These are phyloP conservation scores for Bombycilla garrulus DNA, from an alignment of 2,113 vertebrate species.

Conservation along the genomic window DNA sequence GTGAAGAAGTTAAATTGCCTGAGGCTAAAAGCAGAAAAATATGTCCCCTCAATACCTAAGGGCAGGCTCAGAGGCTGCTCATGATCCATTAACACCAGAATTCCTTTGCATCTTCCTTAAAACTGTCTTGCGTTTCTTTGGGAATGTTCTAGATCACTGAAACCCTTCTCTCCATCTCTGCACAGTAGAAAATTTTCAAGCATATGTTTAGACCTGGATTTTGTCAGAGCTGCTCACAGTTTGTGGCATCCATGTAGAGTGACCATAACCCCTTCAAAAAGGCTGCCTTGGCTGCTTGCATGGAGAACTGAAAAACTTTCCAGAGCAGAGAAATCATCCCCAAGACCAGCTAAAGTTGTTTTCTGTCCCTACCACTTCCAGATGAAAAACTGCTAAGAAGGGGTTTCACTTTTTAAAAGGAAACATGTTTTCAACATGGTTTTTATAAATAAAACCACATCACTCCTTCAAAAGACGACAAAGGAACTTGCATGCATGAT, in stretches of 20 bases:
- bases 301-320: not conserved
- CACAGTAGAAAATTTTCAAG: not conserved
- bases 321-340: not conserved
- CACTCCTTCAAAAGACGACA: constrained; percentile 17
- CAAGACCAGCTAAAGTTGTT: not conserved
- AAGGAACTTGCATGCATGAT: constrained; percentile 40
- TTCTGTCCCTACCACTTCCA: not conserved
- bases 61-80: no score
- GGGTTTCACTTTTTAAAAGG: constrained; percentile 62
- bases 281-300: not conserved
- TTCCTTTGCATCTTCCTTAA: not conserved
- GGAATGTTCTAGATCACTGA: not conserved
- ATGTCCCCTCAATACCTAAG: not conserved
- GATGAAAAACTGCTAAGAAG: not conserved
- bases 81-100: not conserved
- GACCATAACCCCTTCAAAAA: not conserved
- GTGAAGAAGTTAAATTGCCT: not conserved
- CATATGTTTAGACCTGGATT: not conserved
- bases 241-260: not conserved
- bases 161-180: not conserved
- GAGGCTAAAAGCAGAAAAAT: not conserved
- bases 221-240: not conserved
- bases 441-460: constrained; percentile 57
- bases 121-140: not conserved
- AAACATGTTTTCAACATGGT: constrained; percentile 37